Evolutionary conservation across 2,888 invertebrate genomes (phyloP), one percentile per base, ranked within the genome.

Genomic region (Cancer borealis): DNA sequence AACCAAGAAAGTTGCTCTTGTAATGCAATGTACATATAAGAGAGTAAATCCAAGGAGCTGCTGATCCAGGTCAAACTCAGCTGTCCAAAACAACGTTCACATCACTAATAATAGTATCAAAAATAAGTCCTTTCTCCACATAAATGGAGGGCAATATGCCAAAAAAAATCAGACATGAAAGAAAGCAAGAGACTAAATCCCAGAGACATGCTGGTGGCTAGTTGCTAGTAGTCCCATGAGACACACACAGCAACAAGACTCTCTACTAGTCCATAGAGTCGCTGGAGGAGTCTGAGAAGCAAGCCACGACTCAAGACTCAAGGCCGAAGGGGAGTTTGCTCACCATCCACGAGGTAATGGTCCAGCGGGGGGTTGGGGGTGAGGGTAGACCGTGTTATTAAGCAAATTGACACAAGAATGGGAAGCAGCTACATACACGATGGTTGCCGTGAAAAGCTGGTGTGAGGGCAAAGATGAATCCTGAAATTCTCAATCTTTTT

Each of bases 161-260:
- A 88, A 30, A 89, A 47, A 89, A n/a, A 47, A n/a, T 26, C 5
- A 8, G 54, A 89, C 26, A 88, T 88, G 45, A n/a, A 45, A 47
- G 60, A 39, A 89, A 84, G 84, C 30, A 39, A n/a, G 39, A 39
- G 84, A 39, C 84, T 84, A 84, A 39, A 84, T 30, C 39, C 84
- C 84, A 84, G 84, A 84, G 84, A 30, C 84, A 84, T 84, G 84
- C 84, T 84, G 84, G 14, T 30, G 84, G 39, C 84, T 39, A 2
- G 84, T 39, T 84, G 39, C 39, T 10, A 84, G 84, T 5, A 4
- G 3, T 39, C 84, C 84, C 12, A 39, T 17, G 39, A 39, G 14
- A 84, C 39, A 84, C 91, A 93, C 93, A 93, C 66, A 93, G 90
- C 89, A 66, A 90, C 60, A 47, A 21, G n/a, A 79, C 73, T 79